A percentile compares a stretch with the other conserved stretches of the same genome.
phyloP scores from a whole-genome alignment of 1,140 invertebrate species.

The Hyposmocoma kahamanoa region DNA sequence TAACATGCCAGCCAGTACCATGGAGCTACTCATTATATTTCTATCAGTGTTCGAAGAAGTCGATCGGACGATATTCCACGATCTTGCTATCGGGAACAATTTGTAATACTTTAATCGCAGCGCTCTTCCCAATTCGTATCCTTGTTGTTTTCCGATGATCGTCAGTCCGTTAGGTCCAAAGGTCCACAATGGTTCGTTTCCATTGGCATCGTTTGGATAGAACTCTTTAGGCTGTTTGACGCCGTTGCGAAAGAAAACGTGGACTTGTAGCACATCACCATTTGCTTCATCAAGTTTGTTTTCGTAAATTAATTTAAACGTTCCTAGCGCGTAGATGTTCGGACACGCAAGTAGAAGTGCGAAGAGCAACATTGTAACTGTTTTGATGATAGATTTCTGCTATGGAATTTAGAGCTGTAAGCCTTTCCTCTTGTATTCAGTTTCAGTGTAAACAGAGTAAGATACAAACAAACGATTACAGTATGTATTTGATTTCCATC shows the following conservation, averaged over 20 bases:
- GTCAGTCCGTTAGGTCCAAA: constrained; percentile 23
- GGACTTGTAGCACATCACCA: constrained; percentile 16
- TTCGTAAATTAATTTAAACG: no score
- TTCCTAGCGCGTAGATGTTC: no score
- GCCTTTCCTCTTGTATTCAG: no score
- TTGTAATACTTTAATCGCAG: constrained; percentile 12
- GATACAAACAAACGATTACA: no score
- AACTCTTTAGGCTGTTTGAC: constrained; percentile 14
- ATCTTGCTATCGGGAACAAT: constrained; percentile 11
- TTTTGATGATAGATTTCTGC: no score
- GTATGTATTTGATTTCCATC: no score
- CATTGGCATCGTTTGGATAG: constrained; percentile 19
- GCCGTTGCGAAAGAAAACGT: constrained; percentile 20
- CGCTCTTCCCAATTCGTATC: constrained; percentile 10
- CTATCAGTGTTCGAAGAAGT: constrained; percentile 17
- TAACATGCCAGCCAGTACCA: constrained; percentile 14
- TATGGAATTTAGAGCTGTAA: no score
- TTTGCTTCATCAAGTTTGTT: no score
- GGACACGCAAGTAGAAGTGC: no score
- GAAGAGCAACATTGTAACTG: no score
- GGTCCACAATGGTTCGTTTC: constrained; percentile 11
- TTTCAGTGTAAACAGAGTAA: no score
- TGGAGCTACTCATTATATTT: constrained; percentile 14
- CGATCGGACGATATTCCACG: constrained; percentile 7
- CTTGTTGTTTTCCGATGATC: constrained; percentile 13